Evolutionary conservation across 2,888 invertebrate genomes (phyloP), one percentile per base, ranked within the genome.

Genomic region (Axea sp.): DNA sequence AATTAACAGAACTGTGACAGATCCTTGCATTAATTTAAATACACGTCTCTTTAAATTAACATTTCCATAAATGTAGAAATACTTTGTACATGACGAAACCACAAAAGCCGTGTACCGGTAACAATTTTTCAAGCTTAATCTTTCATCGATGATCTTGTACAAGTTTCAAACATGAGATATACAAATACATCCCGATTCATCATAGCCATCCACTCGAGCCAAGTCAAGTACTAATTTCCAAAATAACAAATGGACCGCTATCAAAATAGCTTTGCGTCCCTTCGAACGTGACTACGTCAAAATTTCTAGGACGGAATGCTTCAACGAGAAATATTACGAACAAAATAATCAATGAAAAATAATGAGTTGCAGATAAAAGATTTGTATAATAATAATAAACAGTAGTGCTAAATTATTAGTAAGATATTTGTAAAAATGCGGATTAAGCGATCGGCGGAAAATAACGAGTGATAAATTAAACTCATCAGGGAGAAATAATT

Each of bases 121-220:
- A 19, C 43, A 35, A 67, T 57, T 57, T 57, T 67, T 67, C 49
- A 67, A 57, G 17, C 8, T 22, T 57, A 64, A 67, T 67, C 67
- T 67, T 39, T 49, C 49, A 41, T 57, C 57, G 57, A 67, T 57
- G 49, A 57, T 67, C 67, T 47, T n/a, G 55, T 47, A 67, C 67
- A 67, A 57, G 57, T 67, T 67, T 57, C 14, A 41, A 49, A 67
- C 67, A 67, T 22, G 67, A 47, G 57, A 57, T 67, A 47, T 31
- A 47, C 57, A 67, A 67, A 57, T 57, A 57, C 39, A 57, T 47
- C 26, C 14, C 67, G 28, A 67, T 67, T 49, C 57, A 47, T 67
- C 65, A 55, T 67, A 65, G 28, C 37, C 28, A 14, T 30, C 31
- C 57, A 39, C 49, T 57, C 49, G 19, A 64, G 12, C 15, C 22